Conservation (phyloP, 2,888 invertebrate species). For the Polydesmus complanatus region DNA sequence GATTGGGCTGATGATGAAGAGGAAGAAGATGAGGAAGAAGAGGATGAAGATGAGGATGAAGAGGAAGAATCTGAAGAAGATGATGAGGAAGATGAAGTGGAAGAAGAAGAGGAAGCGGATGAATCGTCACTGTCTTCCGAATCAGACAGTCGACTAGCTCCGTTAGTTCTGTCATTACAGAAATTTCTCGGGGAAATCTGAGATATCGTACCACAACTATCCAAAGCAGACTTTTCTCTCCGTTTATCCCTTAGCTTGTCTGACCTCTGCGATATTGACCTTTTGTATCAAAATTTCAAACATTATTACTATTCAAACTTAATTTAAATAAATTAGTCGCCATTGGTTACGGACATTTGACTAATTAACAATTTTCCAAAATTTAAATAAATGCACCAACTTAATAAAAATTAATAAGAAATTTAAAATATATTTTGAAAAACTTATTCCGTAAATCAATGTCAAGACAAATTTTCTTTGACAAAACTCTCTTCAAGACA, state of each 20-base stretch:
- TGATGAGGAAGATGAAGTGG: slow-evolving; percentile 7
- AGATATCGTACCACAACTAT: slow-evolving; percentile 8
- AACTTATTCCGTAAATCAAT: too few species aligned
- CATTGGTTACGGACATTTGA: too few species aligned
- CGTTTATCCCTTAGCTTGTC: slow-evolving; percentile 10
- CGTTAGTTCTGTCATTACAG: slow-evolving; percentile 12
- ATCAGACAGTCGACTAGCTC: slow-evolving; percentile 1
- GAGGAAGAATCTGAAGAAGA: background rate
- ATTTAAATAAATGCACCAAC: too few species aligned
- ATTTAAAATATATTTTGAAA: too few species aligned
- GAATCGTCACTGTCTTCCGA: slow-evolving; percentile 6
- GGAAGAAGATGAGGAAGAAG: slow-evolving; percentile 10
- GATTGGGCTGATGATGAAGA: slow-evolving; percentile 1
- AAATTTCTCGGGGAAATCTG: background rate
- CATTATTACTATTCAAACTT: too few species aligned
- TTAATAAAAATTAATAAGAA: too few species aligned
- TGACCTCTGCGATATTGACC: background rate
- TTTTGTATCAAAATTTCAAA: too few species aligned
- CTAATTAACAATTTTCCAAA: too few species aligned
- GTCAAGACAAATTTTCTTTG: background rate
- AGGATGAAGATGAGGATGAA: background rate
- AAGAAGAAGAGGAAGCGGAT: slow-evolving; percentile 7
- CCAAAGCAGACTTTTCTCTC: slow-evolving; percentile 5
- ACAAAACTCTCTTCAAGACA: background rate
- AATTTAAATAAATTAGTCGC: too few species aligned